Base-by-base conservation (phyloP, 2,113 vertebrate genomes). In the Amphiprion ocellaris region DNA sequence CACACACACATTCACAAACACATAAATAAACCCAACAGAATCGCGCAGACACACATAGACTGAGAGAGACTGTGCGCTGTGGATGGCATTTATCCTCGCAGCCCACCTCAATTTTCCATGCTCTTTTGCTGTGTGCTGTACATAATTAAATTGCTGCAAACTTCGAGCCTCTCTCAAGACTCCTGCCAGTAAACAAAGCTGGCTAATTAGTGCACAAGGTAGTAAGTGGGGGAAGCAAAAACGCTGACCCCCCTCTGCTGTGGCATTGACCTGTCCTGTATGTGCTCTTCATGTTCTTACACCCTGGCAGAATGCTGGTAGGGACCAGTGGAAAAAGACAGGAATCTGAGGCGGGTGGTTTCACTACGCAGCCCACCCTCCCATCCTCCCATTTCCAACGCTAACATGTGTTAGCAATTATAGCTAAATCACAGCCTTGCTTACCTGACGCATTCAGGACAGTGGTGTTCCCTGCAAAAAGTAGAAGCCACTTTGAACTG, bases 121-220 rank as follows among this genome's bases (percentile, higher is more conserved):
- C 81, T 85, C 74, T 83, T 83, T 75, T 55, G 53, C 81, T 46
- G 70, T 77, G 54, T 60, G 74, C 73, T 67, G 76, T 76, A 56
- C 84, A 90, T 87, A 90, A 92, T 90, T 83, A 76, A 91, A 87
- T 90, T 85, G 81, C 84, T 78, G 66, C 78, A 84, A 89, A 90
- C 83, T 86, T 83, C 76, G 83, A 74, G 72, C 60, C 79, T 69
- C 33, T 67, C 80, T 86, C 53, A 73, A 87, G 89, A 87, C 78
- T 78, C 56, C 58, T 76, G 79, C 77, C 74, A 44, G 81, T 86
- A 87, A 87, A 90, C 86, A 87, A 84, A 85, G 75, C 53, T 23
- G 15, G 46, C 82, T 85, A 90, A 91, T 91, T 86, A 86, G 67
- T 61, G 72, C 46, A n/a, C 75, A 81, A 70, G 71, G 67, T 87